Base-by-base conservation (phyloP, 2,888 invertebrate genomes). In the Trachelus troglodyta region DNA sequence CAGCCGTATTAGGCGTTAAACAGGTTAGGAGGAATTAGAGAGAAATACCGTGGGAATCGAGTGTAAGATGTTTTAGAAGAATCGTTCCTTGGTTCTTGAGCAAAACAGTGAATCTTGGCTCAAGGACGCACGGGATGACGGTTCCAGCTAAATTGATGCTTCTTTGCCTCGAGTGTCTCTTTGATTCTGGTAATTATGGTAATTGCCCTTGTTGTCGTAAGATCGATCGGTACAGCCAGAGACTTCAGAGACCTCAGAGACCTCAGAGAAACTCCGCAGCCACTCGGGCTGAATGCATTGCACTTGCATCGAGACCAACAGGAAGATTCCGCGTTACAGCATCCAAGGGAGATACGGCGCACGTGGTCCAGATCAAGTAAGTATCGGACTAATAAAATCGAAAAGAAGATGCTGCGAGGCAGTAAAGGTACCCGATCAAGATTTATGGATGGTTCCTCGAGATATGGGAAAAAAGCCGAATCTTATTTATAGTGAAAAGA, bases 401-500 rank as follows among this genome's bases (percentile, higher is more conserved):
- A 40, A 23, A 56, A 9, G 40, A 56, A 56, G 40, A 56, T 56
- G 23, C 40, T 23, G 40, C 0, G 23, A 56, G 40, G 23, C 40
- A 23, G 23, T 23, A 56, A 56, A 56, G 40, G 40, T 56, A 9
- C 23, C 40, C 23, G 73, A 69, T 69, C 75, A 77, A 84, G 80
- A 84, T 84, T 84, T 83, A 84, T 84, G 78, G 82, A 71, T 35
- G 56, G 77, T 78, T 80, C 76, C 80, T 82, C 79, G 81, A 82
- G 82, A 84, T 82, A 82, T 83, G 82, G 80, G 80, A 83, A 23
- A 56, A 81, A 77, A 76, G 79, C 78, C 81, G 81, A 78, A 81
- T 81, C 82, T 83, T 84, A 85, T 85, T 84, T 83, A 83, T 84
- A 82, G 83, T 56, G 23, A 56, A 56, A 56, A 56, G 4, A 56